A percentile compares a stretch with the other conserved stretches of the same genome.
Evolutionary conservation across 2,797 vertebrate genomes (phyloP).

Genomic region (Perodicticus potto): DNA sequence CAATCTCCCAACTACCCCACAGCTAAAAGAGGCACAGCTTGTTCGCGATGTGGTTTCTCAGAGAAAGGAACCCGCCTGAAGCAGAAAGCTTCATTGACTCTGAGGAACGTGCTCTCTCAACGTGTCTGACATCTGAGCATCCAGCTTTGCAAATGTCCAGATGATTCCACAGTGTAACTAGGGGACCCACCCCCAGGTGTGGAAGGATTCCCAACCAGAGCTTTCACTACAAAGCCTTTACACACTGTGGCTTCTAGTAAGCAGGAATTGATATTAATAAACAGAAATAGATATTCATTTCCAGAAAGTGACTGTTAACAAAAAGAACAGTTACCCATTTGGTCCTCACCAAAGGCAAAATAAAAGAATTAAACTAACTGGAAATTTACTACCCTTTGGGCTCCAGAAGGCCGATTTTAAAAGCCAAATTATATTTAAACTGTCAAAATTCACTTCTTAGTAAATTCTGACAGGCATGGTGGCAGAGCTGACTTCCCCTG

Average conservation of each 20-base stretch:
- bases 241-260: not conserved
- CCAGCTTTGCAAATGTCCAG: not conserved
- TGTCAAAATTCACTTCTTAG: constrained; percentile 70
- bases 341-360: constrained; percentile 54
- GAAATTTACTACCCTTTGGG: constrained; percentile 25
- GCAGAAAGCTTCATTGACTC: not conserved
- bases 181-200: not conserved
- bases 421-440: constrained; percentile 65
- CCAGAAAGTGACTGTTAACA: constrained; percentile 46
- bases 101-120: not conserved
- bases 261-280: constrained; percentile 16
- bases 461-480: constrained; percentile 30
- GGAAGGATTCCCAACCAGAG: not conserved
- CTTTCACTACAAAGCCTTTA: not conserved
- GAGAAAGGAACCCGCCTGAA: not conserved
- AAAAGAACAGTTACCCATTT: constrained; percentile 41
- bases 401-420: constrained; percentile 67
- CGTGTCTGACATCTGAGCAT: not conserved
- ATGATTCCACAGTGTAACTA: not conserved
- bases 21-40: not conserved
- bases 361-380: constrained; percentile 61
- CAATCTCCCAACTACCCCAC: not conserved
- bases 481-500: constrained; percentile 7
- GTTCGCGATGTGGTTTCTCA: not conserved
- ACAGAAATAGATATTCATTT: constrained; percentile 25